phyloP scores from a whole-genome alignment of 1,140 invertebrate species.

The Drosophila ficusphila region DNA sequence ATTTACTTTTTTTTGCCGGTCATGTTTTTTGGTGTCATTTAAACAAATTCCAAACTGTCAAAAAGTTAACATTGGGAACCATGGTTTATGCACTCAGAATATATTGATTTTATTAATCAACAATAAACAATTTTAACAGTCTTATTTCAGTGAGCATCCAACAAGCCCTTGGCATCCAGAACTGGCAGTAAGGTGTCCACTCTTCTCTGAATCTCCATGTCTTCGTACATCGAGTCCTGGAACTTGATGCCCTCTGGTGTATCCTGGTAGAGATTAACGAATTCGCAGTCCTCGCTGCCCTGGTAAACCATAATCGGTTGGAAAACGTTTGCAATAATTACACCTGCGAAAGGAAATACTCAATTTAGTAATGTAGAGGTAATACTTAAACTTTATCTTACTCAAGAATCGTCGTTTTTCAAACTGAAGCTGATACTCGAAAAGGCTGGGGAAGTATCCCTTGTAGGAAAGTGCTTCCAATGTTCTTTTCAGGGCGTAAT shows the following conservation, averaged over 20 bases:
- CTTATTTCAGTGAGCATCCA: slow-evolving; percentile 49
- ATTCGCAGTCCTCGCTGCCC: slow-evolving; percentile 46
- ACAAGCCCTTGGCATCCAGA: slow-evolving; percentile 58
- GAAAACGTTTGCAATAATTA: slow-evolving; percentile 28
- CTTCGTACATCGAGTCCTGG: slow-evolving; percentile 48
- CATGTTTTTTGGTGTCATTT: no score
- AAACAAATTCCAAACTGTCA: no score
- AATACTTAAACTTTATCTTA: slow-evolving; percentile 4
- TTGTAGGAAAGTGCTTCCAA: slow-evolving; percentile 48
- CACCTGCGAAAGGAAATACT: slow-evolving; percentile 1
- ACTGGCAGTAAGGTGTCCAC: slow-evolving; percentile 44
- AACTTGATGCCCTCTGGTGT: slow-evolving; percentile 44
- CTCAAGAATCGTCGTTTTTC: slow-evolving; percentile 57
- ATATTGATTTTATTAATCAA: background rate
- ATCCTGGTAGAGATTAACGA: slow-evolving; percentile 39
- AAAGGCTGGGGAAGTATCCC: slow-evolving; percentile 50
- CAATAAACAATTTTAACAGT: background rate
- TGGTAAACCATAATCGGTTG: slow-evolving; percentile 56
- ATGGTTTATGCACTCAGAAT: background rate
- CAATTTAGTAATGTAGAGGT: background rate
- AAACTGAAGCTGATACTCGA: slow-evolving; percentile 66
- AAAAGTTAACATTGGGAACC: no score
- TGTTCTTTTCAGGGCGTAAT: slow-evolving; percentile 36
- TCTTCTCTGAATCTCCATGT: slow-evolving; percentile 23
- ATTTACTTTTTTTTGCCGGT: no score